Evolutionary conservation across 2,797 vertebrate species (phyloP).

Genomic region (Dromococcyx pavoninus): DNA sequence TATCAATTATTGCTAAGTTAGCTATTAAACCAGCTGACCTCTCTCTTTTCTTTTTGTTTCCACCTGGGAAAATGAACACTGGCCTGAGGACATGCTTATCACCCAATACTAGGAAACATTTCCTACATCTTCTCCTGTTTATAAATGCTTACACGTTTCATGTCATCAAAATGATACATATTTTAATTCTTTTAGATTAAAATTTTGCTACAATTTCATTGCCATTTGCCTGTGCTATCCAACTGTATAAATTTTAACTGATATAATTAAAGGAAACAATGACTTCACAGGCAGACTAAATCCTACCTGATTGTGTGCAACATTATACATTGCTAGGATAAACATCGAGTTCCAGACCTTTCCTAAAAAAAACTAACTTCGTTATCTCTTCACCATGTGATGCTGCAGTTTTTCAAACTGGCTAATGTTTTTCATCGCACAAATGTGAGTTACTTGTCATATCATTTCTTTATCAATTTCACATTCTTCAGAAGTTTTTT

Average conservation of each 20-base stretch:
- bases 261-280: not conserved
- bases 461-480: not conserved
- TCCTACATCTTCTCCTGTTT: not conserved
- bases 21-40: not conserved
- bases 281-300: not conserved
- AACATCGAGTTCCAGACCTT: not conserved
- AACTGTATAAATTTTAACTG: not conserved
- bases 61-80: not conserved
- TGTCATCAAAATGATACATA: not conserved
- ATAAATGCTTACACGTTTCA: not conserved
- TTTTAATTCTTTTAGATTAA: not conserved
- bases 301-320: not conserved
- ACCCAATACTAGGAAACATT: not conserved
- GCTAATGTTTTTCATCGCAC: not conserved
- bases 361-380: not conserved
- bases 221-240: accelerated
- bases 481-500: not conserved
- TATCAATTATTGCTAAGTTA: not conserved
- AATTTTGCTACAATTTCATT: not conserved
- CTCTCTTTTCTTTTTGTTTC: not conserved
- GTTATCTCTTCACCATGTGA: not conserved
- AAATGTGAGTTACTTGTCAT: not conserved
- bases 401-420: not conserved
- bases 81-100: not conserved
- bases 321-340: not conserved